Conservation (phyloP, 1,140 invertebrate genomes). For the Leguminivora glycinivorella region DNA sequence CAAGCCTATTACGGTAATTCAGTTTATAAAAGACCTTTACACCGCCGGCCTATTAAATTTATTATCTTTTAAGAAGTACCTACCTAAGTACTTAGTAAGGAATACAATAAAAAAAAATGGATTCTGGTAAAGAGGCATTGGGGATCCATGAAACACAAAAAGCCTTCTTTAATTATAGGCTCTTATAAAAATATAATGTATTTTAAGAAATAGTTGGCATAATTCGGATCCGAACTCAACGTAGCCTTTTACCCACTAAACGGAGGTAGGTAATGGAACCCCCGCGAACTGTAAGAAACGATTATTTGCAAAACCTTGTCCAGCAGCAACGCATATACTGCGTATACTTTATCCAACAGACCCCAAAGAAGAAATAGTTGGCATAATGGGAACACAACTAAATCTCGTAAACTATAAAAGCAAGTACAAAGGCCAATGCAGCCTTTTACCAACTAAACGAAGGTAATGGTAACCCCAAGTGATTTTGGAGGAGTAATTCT, state of each 20-base stretch:
- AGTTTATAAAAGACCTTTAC: constrained; percentile 36
- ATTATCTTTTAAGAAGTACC: not conserved
- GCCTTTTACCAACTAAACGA: too few relatives aligned
- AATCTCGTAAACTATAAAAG: constrained; percentile 36
- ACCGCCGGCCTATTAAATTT: constrained; percentile 11
- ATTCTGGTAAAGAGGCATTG: constrained; percentile 36
- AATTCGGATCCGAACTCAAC: too few relatives aligned
- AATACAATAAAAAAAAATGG: constrained; percentile 23
- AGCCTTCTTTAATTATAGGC: too few relatives aligned
- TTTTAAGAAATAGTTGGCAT: too few relatives aligned
- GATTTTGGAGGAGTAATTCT: not conserved
- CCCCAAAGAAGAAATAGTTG: not conserved
- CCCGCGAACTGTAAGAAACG: too few relatives aligned
- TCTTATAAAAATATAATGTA: too few relatives aligned
- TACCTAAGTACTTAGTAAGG: not conserved
- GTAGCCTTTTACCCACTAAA: too few relatives aligned
- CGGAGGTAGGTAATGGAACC: too few relatives aligned
- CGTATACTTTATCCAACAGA: not conserved
- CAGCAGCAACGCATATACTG: not conserved
- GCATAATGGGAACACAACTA: not conserved
- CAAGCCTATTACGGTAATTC: constrained; percentile 55
- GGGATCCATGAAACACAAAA: too few relatives aligned
- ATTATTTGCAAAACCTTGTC: not conserved
- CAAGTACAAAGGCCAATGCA: constrained; percentile 48
- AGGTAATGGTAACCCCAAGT: too few relatives aligned